Percentiles rank a stretch among this genome's conserved stretches.
These are phyloP conservation scores for Luehdorfia chinensis DNA, from an alignment of 1,140 invertebrate genomes.

Conservation along the genomic window DNA sequence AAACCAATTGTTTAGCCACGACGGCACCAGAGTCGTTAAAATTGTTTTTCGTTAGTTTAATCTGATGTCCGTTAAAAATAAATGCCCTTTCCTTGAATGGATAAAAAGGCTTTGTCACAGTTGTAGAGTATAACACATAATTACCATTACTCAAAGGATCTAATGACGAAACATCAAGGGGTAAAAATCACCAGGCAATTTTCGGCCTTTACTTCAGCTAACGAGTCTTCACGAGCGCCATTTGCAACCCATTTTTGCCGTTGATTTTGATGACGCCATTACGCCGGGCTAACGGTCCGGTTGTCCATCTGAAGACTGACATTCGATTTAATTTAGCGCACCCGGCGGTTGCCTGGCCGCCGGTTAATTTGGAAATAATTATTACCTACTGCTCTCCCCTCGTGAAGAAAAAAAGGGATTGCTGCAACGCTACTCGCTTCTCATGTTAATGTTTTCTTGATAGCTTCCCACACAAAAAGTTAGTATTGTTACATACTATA, in stretches of 20 bases:
- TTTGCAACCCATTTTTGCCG: slow-evolving; percentile 66
- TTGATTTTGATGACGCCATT: slow-evolving; percentile 62
- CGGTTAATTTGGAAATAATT: slow-evolving; percentile 72
- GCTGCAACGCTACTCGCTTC: slow-evolving; percentile 24
- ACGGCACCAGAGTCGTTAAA: too few relatives aligned
- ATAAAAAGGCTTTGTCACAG: too few relatives aligned
- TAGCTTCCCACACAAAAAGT: too few relatives aligned
- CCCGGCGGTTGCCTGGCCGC: slow-evolving; percentile 44
- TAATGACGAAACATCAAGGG: slow-evolving; percentile 21
- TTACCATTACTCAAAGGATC: slow-evolving; percentile 1
- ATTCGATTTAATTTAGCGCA: slow-evolving; percentile 70
- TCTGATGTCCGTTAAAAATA: too few relatives aligned
- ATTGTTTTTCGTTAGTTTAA: too few relatives aligned
- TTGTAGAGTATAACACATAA: slow-evolving; percentile 1
- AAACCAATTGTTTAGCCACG: too few relatives aligned
- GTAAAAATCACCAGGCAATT: slow-evolving; percentile 27
- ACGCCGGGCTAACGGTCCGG: slow-evolving; percentile 53
- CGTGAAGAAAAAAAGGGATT: slow-evolving; percentile 34
- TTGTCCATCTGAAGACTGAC: slow-evolving; percentile 48
- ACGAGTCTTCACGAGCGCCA: slow-evolving; percentile 32
- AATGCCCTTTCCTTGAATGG: too few relatives aligned
- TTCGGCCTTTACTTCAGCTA: slow-evolving; percentile 36
- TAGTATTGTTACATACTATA: too few relatives aligned
- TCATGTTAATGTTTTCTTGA: slow-evolving; percentile 41
- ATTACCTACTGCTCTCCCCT: slow-evolving; percentile 43